These are phyloP conservation scores for Zaprionus gabonicus DNA, from an alignment of 1,140 invertebrate species.

Conservation along the genomic window DNA sequence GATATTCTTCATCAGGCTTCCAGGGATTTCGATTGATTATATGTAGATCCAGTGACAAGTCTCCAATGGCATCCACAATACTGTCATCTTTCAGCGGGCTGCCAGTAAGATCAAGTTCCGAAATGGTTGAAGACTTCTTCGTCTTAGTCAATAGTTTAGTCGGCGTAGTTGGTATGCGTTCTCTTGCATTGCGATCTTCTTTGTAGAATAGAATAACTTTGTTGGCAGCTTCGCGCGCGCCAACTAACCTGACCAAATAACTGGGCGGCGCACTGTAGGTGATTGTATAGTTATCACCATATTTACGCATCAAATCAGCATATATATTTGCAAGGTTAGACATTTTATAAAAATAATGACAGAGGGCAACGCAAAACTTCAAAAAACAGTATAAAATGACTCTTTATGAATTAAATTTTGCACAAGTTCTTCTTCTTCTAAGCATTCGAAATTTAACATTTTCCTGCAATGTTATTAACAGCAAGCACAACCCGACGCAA, in stretches of 20 bases:
- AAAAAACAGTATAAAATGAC: slow-evolving; percentile 14
- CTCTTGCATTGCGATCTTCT: slow-evolving; percentile 53
- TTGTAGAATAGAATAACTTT: slow-evolving; percentile 71
- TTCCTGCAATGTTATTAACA: slow-evolving; percentile 28
- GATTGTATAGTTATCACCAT: slow-evolving; percentile 68
- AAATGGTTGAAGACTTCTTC: not conserved
- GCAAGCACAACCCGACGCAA: not conserved
- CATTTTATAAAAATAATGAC: slow-evolving; percentile 41
- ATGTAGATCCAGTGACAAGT: slow-evolving; percentile 66
- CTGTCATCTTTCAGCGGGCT: slow-evolving; percentile 81
- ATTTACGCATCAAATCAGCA: slow-evolving; percentile 61
- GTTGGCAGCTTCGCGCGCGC: slow-evolving; percentile 46
- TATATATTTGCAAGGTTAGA: slow-evolving; percentile 71
- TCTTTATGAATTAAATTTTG: slow-evolving; percentile 4
- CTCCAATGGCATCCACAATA: slow-evolving; percentile 65
- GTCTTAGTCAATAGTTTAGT: slow-evolving; percentile 34
- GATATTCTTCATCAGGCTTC: slow-evolving; percentile 74
- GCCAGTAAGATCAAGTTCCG: slow-evolving; percentile 71
- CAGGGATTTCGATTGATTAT: slow-evolving; percentile 61
- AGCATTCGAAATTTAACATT: slow-evolving; percentile 27
- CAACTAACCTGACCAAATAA: slow-evolving; percentile 59
- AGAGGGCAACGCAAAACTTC: not conserved
- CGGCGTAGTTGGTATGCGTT: slow-evolving; percentile 45
- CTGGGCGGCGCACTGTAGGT: slow-evolving; percentile 62
- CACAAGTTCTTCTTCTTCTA: slow-evolving; percentile 21